Percentiles rank a stretch among this genome's conserved stretches.
These are phyloP conservation scores for Oncopodura yosiiana DNA, from an alignment of 1,140 invertebrate species.

Conservation along the genomic window DNA sequence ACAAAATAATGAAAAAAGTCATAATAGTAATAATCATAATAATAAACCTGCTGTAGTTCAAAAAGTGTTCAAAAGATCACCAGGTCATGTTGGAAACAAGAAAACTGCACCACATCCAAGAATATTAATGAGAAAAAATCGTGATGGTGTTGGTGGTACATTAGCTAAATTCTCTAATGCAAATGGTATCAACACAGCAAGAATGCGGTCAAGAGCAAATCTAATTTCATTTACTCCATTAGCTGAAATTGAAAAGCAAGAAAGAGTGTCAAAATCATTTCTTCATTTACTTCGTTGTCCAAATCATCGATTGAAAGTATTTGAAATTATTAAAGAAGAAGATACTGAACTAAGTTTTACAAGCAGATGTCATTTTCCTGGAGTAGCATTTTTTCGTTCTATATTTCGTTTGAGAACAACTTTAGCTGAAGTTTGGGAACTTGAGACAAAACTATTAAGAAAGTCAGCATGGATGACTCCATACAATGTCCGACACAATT, in stretches of 20 bases:
- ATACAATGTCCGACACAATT: conserved; percentile 68
- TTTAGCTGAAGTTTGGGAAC: conserved; percentile 25
- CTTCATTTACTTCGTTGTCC: conserved; percentile 26
- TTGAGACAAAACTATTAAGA: conserved; percentile 21
- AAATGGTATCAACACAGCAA: neutral
- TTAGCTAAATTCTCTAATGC: no score
- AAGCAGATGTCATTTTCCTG: conserved; percentile 33
- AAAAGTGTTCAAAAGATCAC: no score
- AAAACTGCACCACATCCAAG: no score
- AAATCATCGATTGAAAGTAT: conserved; percentile 15
- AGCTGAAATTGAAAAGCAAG: conserved; percentile 1
- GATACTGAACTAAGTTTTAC: conserved; percentile 29
- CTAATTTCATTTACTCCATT: no score
- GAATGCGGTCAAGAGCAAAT: no score
- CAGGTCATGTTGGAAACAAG: no score
- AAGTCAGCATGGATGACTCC: conserved; percentile 60
- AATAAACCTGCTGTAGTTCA: no score
- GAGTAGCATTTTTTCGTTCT: conserved; percentile 33
- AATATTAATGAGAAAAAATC: no score
- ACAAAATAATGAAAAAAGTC: no score
- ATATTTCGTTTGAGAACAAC: conserved; percentile 25
- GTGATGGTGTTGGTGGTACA: no score
- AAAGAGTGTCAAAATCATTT: conserved; percentile 21
- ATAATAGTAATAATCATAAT: no score
- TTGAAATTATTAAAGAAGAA: conserved; percentile 10